Conservation (phyloP, 2,113 vertebrate genomes). For the Pycnonotus jocosus region DNA sequence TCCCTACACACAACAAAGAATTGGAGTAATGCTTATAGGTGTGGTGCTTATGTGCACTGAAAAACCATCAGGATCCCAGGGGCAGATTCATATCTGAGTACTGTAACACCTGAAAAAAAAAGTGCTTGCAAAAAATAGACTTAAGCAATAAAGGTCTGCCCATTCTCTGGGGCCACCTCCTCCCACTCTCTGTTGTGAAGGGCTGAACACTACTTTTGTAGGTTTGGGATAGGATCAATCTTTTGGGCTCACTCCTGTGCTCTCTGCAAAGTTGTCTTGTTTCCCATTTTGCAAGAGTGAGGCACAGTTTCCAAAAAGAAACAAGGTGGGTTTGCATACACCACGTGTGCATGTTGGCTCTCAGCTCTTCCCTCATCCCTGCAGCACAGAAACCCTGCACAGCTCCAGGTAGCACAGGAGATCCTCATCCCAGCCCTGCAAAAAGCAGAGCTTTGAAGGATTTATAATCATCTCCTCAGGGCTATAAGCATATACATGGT, state of each 20-base stretch:
- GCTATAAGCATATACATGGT: not conserved
- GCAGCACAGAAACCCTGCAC: not conserved
- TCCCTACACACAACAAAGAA: not conserved
- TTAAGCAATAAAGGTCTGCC: not conserved
- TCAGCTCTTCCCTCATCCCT: not conserved
- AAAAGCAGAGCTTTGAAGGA: not conserved
- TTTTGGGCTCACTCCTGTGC: not conserved
- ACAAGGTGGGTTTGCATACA: not conserved
- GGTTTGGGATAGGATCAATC: not conserved
- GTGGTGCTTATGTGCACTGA: not conserved
- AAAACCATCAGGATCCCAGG: not conserved
- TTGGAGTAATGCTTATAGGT: not conserved
- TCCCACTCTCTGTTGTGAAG: not conserved
- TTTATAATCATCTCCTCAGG: not conserved
- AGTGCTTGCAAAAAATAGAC: not conserved
- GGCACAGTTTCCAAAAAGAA: not conserved
- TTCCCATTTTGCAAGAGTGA: not conserved
- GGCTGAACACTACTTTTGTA: not conserved
- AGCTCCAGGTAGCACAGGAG: not conserved
- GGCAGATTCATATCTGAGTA: not conserved
- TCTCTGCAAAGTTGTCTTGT: not conserved
- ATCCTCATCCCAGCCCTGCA: not conserved
- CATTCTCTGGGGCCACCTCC: not conserved
- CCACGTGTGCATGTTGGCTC: not conserved
- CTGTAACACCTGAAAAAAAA: not conserved